phyloP scores from a whole-genome alignment of 2,113 vertebrate genomes.

The Megatriorchis doriae region DNA sequence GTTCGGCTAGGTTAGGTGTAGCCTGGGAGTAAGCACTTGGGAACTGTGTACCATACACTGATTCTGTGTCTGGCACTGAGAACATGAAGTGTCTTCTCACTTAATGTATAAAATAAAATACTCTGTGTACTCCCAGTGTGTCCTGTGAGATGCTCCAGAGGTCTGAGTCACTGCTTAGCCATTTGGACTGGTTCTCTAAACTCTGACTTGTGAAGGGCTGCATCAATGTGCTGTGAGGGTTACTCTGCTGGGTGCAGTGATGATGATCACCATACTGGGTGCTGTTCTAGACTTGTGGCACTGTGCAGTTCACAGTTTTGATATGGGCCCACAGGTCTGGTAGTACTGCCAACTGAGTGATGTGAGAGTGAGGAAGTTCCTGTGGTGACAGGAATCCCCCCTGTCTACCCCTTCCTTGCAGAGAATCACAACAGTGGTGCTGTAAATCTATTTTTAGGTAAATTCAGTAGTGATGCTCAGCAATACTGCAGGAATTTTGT shows the following conservation, averaged over 20 bases:
- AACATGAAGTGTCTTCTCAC: background rate
- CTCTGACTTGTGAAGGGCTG: background rate
- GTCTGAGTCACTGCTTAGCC: background rate
- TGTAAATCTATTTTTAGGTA: background rate
- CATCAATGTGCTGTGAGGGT: background rate
- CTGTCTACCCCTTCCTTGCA: background rate
- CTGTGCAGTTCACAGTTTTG: background rate
- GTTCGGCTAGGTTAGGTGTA: slow-evolving; percentile 17
- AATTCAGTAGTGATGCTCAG: background rate
- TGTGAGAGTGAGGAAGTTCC: background rate
- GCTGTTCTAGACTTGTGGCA: background rate
- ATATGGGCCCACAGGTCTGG: background rate
- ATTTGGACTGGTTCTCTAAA: background rate
- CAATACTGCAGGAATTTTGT: background rate
- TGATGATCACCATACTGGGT: background rate
- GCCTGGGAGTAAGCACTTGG: background rate
- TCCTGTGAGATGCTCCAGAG: fast-evolving
- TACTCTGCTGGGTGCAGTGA: background rate
- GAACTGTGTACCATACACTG: background rate
- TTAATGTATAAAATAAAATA: background rate
- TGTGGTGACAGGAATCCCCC: background rate
- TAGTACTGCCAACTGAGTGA: background rate
- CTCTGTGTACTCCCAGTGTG: background rate
- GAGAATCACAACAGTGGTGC: background rate
- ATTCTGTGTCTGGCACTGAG: background rate